These are phyloP conservation scores for Cyphomyrus plagiostoma DNA, from an alignment of 2,113 vertebrate genomes.

Conservation along the genomic window DNA sequence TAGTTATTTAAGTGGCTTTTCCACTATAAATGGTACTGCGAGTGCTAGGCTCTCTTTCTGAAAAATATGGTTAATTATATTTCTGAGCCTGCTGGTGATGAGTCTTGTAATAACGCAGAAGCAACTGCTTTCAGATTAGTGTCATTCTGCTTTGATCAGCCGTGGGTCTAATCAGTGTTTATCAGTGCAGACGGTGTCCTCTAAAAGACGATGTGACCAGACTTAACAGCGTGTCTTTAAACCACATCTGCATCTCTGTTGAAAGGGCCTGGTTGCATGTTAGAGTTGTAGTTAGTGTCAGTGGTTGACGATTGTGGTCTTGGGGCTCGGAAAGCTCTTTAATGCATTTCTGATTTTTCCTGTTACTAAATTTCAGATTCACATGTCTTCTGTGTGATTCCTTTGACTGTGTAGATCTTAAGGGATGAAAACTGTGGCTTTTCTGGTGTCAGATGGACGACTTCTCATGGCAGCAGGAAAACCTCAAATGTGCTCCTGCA, in stretches of 20 bases:
- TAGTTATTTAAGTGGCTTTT: not conserved
- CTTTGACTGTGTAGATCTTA: not conserved
- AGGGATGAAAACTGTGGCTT: not conserved
- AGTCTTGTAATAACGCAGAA: not conserved
- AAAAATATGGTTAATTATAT: slow-evolving; percentile 1
- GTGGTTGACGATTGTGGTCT: not conserved
- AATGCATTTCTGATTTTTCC: not conserved
- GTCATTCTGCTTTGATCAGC: not conserved
- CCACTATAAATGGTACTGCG: not conserved
- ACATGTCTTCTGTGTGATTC: not conserved
- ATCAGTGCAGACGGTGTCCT: not conserved
- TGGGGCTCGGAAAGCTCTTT: not conserved
- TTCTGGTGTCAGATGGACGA: not conserved
- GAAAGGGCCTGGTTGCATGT: not conserved
- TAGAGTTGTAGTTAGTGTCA: not conserved
- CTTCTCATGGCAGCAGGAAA: not conserved
- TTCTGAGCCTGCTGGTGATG: not conserved
- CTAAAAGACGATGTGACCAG: not conserved
- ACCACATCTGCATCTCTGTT: not conserved
- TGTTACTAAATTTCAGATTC: not conserved
- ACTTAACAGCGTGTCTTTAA: not conserved
- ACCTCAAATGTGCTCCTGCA: not conserved
- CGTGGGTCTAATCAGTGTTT: not conserved
- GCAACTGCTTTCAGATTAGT: not conserved
- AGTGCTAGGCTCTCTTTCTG: not conserved